Percentiles rank a stretch among this genome's conserved stretches.
Evolutionary conservation across 2,797 vertebrate species (phyloP).

Genomic region (Clamator glandarius): DNA sequence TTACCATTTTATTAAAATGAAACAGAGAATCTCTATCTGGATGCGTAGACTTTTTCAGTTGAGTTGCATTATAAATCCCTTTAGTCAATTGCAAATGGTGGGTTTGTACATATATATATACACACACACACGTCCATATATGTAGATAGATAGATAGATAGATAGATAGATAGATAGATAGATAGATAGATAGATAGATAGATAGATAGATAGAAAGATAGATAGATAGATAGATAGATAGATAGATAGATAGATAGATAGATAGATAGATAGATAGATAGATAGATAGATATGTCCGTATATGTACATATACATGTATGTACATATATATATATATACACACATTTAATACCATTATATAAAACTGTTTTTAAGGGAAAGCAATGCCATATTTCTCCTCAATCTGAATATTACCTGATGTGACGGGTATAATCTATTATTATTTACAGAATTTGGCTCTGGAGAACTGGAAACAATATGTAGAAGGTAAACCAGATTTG

Average conservation of each 20-base stretch:
- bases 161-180: no score
- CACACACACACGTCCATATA: no score
- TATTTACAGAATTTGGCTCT: neutral
- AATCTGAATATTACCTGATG: neutral
- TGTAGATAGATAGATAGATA: no score
- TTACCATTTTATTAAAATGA: neutral
- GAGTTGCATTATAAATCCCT: neutral
- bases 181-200: no score
- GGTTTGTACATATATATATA: no score
- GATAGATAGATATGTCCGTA: no score
- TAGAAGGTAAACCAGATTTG: neutral
- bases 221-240: no score
- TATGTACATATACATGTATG: no score
- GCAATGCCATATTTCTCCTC: neutral
- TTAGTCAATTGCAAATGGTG: neutral
- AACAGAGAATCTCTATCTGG: neutral
- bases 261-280: no score
- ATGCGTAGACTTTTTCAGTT: neutral
- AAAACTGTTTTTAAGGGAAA: neutral
- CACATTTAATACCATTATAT: neutral
- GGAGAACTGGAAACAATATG: neutral
- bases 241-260: no score
- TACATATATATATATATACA: no score
- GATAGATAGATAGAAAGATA: no score
- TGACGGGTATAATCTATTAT: neutral